Base-by-base conservation (phyloP, 2,888 invertebrate genomes). In the Brachylomia viminalis region DNA sequence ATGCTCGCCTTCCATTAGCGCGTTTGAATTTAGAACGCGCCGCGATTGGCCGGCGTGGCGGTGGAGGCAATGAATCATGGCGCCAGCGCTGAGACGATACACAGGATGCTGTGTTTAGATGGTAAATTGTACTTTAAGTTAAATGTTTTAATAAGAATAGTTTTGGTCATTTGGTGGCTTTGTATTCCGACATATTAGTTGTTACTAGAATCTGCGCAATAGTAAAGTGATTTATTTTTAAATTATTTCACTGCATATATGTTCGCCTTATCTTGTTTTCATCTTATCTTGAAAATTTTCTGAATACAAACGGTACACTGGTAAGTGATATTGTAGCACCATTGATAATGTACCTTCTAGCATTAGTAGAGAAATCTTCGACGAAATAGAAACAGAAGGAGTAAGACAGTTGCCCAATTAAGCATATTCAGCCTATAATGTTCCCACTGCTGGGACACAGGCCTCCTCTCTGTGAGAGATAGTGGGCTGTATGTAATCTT, bases 1-100 rank as follows among this genome's bases (percentile, higher is more conserved):
- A 92, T 92, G 93, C 92, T 92, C 93, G 92, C 87, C 92, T 95
- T 95, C 95, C 95, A 96, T 95, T 96, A 96, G 95, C 94, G 95
- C 91, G 93, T 94, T 95, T 93, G 93, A 90, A 95, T 95, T 92
- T 95, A 95, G 95, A 96, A 95, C 93, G 90, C 88, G 87, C 88
- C 88, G 88, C 88, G 92, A 95, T 95, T 95, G 95, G 95, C 80
- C 86, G 88, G 75, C 89, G n/a, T n/a, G n/a, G n/a, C n/a, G n/a
- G n/a, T n/a, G 83, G 78, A 80, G 76, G 88, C 88, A 89, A 94
- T 95, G 94, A 95, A 95, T 95, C 95, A 95, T 93, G 94, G 94
- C 95, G 94, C 94, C 94, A 83, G 87, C 88, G 85, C 80, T 88
- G 77, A 83, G 81, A 76, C 78, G 38, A 59, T 64, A 45, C 70